These are phyloP conservation scores for Nycteola revayana DNA, from an alignment of 2,888 invertebrate genomes.

Conservation along the genomic window DNA sequence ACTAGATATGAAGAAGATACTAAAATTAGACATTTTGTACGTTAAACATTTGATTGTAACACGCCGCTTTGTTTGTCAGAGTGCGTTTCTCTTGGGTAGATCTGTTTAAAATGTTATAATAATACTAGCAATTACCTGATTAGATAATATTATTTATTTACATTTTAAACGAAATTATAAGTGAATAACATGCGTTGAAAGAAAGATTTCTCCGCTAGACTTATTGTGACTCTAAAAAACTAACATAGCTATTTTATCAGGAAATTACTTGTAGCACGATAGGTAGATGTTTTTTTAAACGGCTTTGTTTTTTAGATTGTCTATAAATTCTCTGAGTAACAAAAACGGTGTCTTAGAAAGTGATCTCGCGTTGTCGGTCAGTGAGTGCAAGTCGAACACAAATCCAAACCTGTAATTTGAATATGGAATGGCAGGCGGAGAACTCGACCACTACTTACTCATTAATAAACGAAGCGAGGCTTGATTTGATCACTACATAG, in stretches of 20 bases:
- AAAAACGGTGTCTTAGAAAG: conserved; percentile 4
- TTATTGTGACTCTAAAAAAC: too few species aligned
- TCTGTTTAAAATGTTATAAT: conserved; percentile 11
- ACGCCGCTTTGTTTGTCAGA: conserved; percentile 24
- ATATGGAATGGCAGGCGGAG: conserved; percentile 47
- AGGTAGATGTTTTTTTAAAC: too few species aligned
- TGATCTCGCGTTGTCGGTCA: conserved; percentile 2
- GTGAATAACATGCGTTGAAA: too few species aligned
- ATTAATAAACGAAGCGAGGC: conserved; percentile 46
- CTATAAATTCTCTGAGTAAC: too few species aligned
- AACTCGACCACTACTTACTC: conserved; percentile 15
- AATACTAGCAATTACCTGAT: conserved; percentile 12
- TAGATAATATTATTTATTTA: conserved; percentile 7
- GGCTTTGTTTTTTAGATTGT: too few species aligned
- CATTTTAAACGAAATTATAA: too few species aligned
- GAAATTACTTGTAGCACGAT: too few species aligned
- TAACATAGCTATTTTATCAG: too few species aligned
- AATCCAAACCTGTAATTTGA: conserved; percentile 67
- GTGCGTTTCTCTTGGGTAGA: conserved; percentile 1
- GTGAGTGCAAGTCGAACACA: conserved; percentile 29
- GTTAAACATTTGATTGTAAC: conserved; percentile 21
- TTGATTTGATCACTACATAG: too few species aligned
- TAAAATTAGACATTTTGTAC: conserved; percentile 30
- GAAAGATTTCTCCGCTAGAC: too few species aligned
- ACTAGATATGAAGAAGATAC: conserved; percentile 22